These are phyloP conservation scores for Trichopoda pennipes DNA, from an alignment of 2,888 invertebrate species.

Conservation along the genomic window DNA sequence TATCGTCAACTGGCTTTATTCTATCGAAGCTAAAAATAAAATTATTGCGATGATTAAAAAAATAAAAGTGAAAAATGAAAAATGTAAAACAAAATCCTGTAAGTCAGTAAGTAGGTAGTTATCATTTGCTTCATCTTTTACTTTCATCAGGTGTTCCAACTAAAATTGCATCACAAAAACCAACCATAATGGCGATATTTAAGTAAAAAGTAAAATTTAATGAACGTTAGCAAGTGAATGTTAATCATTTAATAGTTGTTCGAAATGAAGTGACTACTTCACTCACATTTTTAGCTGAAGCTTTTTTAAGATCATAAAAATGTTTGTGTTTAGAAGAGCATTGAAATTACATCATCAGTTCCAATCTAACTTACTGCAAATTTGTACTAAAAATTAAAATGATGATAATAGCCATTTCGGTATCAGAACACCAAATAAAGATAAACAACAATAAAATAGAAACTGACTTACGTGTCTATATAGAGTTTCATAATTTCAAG, in stretches of 20 bases:
- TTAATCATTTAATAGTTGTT: background rate
- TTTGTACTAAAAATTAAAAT: conserved; percentile 12
- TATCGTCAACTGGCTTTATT: conserved; percentile 25
- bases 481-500: no score
- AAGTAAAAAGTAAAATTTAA: conserved; percentile 50
- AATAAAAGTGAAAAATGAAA: background rate
- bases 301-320: conserved; percentile 53
- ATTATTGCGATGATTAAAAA: conserved; percentile 42
- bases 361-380: conserved; percentile 6
- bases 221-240: conserved; percentile 20
- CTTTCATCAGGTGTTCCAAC: conserved; percentile 59
- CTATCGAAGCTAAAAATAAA: conserved; percentile 36
- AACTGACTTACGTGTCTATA: no score
- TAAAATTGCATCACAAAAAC: conserved; percentile 41
- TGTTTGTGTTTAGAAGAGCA: conserved; percentile 25
- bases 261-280: background rate
- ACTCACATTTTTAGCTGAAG: conserved; percentile 13
- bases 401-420: background rate
- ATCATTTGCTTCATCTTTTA: conserved; percentile 37
- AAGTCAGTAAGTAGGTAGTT: conserved; percentile 25
- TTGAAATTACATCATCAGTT: conserved; percentile 29
- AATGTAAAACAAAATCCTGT: background rate
- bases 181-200: conserved; percentile 26
- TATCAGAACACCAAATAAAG: no score
- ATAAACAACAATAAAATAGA: no score